Base-by-base conservation (phyloP, 35 echinoderm and acorn worm species). In the Amphiura filiformis region DNA sequence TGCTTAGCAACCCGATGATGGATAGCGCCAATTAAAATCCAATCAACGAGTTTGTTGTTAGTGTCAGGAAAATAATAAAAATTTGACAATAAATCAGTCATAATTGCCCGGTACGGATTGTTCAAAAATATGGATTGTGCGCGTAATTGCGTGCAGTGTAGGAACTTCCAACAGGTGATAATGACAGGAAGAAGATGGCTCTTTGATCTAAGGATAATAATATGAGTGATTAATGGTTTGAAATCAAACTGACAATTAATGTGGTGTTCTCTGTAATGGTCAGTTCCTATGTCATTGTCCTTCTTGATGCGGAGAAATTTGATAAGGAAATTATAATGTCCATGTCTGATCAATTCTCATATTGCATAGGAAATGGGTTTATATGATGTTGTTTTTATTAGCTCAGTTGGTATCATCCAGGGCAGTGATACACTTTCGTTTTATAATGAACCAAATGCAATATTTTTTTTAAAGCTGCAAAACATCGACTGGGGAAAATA, bases 21-120 rank as follows among this genome's bases (percentile, higher is more conserved):
- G 61, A 70, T 70, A 3, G 28, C 9, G 17, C 11, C 61, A 70
- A 70, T 70, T 70, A 70, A 30, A 18, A 70, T 70, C 11, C 61
- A 70, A 70, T 70, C 61, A 70, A 3, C 17, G 61, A 70, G 3
- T 70, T 11, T 70, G 28, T 52, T 20, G 44, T 70, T 70, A 70
- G 7, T 30, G 61, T 70, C 61, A 70, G 61, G 61, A 70, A 70
- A n/a, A 70, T 3, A 70, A 70, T 70, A 70, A 70, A 47, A 70
- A 70, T 70, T n/a, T n/a, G 26, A n/a, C 61, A 70, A 70, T 70
- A 70, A 70, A 70, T 70, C 28, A 70, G 17, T 70, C 61, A 70
- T 70, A 70, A 70, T 26, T 2, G 28, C 15, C 61, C 1, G 26
- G 28, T 52, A 52, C 20, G 44, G 44, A 52, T 52, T 52, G 7